These are phyloP conservation scores for Drosophila prosaltans DNA, from an alignment of 1,140 invertebrate species.

Conservation along the genomic window DNA sequence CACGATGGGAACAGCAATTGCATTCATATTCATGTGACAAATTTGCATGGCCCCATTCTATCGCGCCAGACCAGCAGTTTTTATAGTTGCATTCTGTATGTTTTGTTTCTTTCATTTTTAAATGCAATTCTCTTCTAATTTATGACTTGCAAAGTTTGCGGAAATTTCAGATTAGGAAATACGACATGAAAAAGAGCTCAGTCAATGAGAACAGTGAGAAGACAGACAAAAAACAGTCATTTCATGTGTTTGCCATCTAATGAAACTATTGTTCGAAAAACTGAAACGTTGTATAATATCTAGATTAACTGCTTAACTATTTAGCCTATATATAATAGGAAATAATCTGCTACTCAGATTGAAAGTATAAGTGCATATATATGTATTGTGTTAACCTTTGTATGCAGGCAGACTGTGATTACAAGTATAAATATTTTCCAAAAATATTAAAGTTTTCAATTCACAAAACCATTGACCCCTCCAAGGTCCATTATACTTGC, in stretches of 20 bases:
- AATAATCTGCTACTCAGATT: no score
- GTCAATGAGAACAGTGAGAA: neutral
- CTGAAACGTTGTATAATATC: neutral
- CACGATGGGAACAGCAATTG: constrained; percentile 14
- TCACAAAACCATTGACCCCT: neutral
- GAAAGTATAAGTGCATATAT: neutral
- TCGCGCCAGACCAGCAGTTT: neutral
- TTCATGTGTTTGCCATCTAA: neutral
- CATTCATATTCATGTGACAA: constrained; percentile 31
- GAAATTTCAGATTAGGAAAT: constrained; percentile 10
- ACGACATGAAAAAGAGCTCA: neutral
- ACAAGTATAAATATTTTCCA: no score
- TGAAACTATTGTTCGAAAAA: neutral
- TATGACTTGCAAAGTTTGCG: constrained; percentile 7
- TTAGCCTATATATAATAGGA: no score
- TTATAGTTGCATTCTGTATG: neutral
- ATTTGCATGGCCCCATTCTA: constrained; percentile 21
- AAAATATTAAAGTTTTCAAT: neutral
- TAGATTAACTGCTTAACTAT: no score
- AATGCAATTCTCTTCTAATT: constrained; percentile 10
- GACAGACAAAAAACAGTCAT: neutral
- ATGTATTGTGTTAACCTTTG: no score
- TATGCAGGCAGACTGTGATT: no score
- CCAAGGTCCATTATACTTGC: neutral
- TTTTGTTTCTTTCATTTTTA: constrained; percentile 9